These are phyloP conservation scores for Scaptodrosophila latifasciaeformis DNA, from an alignment of 2,888 invertebrate genomes.

Conservation along the genomic window DNA sequence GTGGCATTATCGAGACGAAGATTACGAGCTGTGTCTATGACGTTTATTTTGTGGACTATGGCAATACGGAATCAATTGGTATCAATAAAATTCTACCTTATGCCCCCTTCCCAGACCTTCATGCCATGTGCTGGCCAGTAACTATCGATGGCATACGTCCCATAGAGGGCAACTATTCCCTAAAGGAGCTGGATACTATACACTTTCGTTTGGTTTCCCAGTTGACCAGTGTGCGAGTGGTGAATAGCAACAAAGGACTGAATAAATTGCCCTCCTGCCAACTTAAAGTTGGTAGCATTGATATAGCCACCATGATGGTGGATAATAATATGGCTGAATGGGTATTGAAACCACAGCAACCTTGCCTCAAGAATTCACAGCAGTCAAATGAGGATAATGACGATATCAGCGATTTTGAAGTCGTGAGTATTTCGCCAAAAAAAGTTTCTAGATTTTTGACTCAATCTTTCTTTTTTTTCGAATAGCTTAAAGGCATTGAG, in stretches of 20 bases:
- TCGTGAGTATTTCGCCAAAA: too few species aligned
- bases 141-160: slow-evolving; percentile 77
- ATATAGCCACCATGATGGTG: slow-evolving; percentile 59
- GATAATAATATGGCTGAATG: slow-evolving; percentile 32
- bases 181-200: slow-evolving; percentile 79
- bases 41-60: slow-evolving; percentile 88
- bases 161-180: slow-evolving; percentile 75
- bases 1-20: slow-evolving; percentile 75
- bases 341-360: neutral
- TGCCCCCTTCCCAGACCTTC: slow-evolving; percentile 80
- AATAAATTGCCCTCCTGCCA: slow-evolving; percentile 40
- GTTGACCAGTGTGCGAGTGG: slow-evolving; percentile 76
- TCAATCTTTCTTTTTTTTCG: too few species aligned
- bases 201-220: slow-evolving; percentile 79
- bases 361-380: neutral
- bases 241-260: slow-evolving; percentile 1
- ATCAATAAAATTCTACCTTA: slow-evolving; percentile 79
- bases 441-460: too few species aligned
- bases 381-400: too few species aligned
- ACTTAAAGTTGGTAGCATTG: slow-evolving; percentile 51
- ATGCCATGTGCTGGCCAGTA: slow-evolving; percentile 81
- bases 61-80: slow-evolving; percentile 82
- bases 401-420: too few species aligned
- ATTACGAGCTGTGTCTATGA: slow-evolving; percentile 69
- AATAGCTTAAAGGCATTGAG: too few species aligned